phyloP scores from a whole-genome alignment of 2,797 vertebrate species.

The Trachops cirrhosus region DNA sequence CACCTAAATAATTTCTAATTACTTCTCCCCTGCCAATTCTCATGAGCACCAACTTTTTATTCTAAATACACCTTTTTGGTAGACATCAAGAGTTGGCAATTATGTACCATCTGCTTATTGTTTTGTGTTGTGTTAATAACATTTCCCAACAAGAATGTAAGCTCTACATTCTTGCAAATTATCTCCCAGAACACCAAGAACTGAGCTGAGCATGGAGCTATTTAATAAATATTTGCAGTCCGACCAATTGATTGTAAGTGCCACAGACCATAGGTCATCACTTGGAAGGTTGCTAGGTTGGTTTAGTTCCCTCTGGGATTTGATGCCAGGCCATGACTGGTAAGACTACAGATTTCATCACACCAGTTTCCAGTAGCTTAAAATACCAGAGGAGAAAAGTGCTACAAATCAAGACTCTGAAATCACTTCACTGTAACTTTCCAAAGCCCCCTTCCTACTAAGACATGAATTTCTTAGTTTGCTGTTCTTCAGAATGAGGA shows the following conservation, averaged over 20 bases:
- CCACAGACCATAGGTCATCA: neutral
- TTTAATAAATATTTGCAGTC: conserved; percentile 22
- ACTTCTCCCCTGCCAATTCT: neutral
- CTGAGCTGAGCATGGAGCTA: neutral
- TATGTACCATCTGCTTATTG: neutral
- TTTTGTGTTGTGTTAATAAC: neutral
- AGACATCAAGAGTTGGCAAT: neutral
- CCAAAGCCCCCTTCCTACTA: neutral
- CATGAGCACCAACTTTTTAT: neutral
- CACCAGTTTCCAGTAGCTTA: neutral
- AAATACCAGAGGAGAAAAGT: neutral
- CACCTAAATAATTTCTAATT: neutral
- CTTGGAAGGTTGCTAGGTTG: neutral
- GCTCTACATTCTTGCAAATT: neutral
- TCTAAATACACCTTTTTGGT: neutral
- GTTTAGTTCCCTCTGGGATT: neutral
- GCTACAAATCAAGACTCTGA: neutral
- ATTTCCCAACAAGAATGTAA: conserved; percentile 27
- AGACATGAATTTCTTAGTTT: neutral
- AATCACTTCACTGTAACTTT: neutral
- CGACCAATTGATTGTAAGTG: neutral
- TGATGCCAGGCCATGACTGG: neutral
- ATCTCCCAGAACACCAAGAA: neutral
- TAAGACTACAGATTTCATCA: neutral
- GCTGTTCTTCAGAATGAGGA: neutral